Base-by-base conservation (phyloP, 2,888 invertebrate genomes). In the Plemyria rubiginata region DNA sequence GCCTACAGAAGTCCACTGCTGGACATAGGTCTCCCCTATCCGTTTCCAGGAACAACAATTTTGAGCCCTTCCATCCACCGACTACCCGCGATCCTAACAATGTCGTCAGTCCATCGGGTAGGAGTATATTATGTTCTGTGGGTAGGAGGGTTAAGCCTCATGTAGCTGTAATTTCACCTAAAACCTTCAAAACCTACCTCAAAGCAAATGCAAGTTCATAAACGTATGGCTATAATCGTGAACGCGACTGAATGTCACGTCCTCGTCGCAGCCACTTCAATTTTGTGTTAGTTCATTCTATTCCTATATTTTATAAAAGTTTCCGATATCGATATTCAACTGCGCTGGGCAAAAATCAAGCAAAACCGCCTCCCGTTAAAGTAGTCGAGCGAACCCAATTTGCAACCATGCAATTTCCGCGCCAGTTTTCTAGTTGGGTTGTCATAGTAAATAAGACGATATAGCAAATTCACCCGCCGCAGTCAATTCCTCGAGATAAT, bases 401-500 rank as follows among this genome's bases (percentile, higher is more conserved):
- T 78, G 74, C 70, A 76, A 71, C 73, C 76, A 70, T 75, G 77
- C 79, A 81, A 84, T 84, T 83, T 83, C 79, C 79, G 74, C 68
- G 73, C 76, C 76, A 75, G 80, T 84, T 82, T 83, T 82, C 82
- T 80, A 80, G 77, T 78, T 76, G 80, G 78, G 74, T 81, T 84
- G 79, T 73, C 78, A 78, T 78, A 80, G 74, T 81, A 80, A 85
- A 82, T 85, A 82, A 80, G 79, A 74, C 73, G 71, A 75, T 77
- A 72, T 77, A 80, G 68, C 74, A 76, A 76, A 77, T 73, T 79
- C 80, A 78, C 77, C 76, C 36, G 73, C 75, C 74, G 77, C 77
- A 81, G 75, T 79, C 84, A 79, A 84, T 84, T 86, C 80, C 65
- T 80, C 79, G 81, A 85, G 85, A 86, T 87, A 88, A 88, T 88